Evolutionary conservation across 2,113 vertebrate species (phyloP).

Genomic region (Spheniscus mendiculus): DNA sequence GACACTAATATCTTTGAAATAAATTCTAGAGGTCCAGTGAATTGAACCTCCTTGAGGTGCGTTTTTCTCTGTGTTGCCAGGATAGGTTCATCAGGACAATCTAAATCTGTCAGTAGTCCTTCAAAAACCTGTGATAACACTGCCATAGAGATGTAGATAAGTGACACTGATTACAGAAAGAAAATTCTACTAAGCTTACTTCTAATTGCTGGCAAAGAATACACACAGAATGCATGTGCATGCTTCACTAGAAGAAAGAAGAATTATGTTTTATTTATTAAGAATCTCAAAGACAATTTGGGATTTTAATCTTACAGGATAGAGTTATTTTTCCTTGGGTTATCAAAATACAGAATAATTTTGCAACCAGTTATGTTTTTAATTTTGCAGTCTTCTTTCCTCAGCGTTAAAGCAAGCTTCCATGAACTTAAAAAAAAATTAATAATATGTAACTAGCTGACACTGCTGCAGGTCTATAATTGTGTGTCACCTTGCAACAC

Average conservation of each 20-base stretch:
- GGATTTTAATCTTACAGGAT: neutral
- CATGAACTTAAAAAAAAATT: conserved; percentile 31
- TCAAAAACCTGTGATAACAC: neutral
- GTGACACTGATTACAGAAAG: neutral
- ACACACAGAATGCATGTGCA: neutral
- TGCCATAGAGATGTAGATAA: neutral
- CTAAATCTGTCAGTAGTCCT: neutral
- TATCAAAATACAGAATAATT: neutral
- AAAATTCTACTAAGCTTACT: neutral
- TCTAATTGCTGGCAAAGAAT: neutral
- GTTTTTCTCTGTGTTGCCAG: neutral
- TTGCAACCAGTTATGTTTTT: neutral
- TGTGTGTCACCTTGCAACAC: conserved; percentile 19
- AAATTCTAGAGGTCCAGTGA: neutral
- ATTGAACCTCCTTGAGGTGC: neutral
- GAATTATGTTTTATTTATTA: neutral
- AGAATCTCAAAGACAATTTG: neutral
- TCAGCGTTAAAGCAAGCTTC: neutral
- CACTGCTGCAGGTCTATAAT: neutral
- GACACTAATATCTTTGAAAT: neutral
- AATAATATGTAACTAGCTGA: conserved; percentile 39
- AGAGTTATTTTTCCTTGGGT: neutral
- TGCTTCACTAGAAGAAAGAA: neutral
- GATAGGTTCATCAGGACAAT: neutral
- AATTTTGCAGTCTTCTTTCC: neutral